Evolutionary conservation across 2,797 vertebrate species (phyloP).

Genomic region (Amblyopsis hoosieri): DNA sequence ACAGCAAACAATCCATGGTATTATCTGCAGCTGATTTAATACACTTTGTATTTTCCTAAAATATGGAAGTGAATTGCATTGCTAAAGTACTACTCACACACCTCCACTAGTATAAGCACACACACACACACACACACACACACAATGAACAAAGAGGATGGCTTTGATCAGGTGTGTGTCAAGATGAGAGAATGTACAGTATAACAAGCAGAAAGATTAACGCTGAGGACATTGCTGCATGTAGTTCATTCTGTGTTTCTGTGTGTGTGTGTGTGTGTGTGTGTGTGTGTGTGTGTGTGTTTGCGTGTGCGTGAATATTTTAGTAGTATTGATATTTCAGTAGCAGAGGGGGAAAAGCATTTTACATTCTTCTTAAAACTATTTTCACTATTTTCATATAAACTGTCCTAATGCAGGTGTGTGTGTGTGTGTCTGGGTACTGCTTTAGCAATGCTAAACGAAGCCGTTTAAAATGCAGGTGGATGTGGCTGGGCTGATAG

Average conservation of each 20-base stretch:
- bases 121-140: slow-evolving; percentile 51
- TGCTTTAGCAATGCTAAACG: slow-evolving; percentile 86
- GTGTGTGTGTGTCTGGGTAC: slow-evolving; percentile 17
- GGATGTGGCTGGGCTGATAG: slow-evolving; percentile 92
- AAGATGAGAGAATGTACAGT: slow-evolving; percentile 88
- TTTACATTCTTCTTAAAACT: neutral
- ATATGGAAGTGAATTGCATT: no score
- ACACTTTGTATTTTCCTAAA: slow-evolving; percentile 16
- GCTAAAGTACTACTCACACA: slow-evolving; percentile 8
- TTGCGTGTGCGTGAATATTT: no score
- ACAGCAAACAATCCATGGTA: no score
- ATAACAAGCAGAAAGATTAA: slow-evolving; percentile 97
- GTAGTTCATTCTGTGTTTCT: slow-evolving; percentile 83
- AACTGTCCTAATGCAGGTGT: slow-evolving; percentile 1
- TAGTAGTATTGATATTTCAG: neutral
- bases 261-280: slow-evolving; percentile 8
- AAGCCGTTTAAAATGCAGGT: slow-evolving; percentile 91
- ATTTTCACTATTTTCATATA: slow-evolving; percentile 2
- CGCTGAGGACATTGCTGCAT: slow-evolving; percentile 92
- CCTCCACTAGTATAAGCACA: no score
- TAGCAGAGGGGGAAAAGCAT: neutral
- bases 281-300: neutral
- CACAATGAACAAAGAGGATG: slow-evolving; percentile 50
- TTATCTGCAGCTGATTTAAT: slow-evolving; percentile 25
- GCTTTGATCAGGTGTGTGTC: slow-evolving; percentile 89